These are phyloP conservation scores for Pogonomyrmex californicus DNA, from an alignment of 1,140 invertebrate genomes.

Conservation along the genomic window DNA sequence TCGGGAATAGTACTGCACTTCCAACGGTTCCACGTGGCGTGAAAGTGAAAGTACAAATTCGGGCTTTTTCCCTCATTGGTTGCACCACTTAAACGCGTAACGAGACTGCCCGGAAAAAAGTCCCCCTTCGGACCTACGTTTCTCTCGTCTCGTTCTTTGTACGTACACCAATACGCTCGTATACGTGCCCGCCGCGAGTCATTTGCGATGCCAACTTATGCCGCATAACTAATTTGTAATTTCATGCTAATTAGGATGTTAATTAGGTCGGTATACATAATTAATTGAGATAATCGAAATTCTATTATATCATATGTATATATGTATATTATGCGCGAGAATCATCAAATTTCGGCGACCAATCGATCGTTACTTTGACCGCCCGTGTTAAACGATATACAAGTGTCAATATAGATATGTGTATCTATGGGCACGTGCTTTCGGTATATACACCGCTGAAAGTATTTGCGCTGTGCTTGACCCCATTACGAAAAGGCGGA, in stretches of 20 bases:
- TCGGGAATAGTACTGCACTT: conserved; percentile 62
- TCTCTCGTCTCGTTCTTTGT: background rate
- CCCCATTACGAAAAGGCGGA: conserved; percentile 19
- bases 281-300: conserved; percentile 3
- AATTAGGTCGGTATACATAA: background rate
- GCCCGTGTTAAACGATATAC: background rate
- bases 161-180: background rate
- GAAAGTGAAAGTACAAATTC: conserved; percentile 70
- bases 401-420: background rate
- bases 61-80: conserved; percentile 26
- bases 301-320: background rate
- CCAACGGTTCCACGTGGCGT: conserved; percentile 50
- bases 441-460: background rate
- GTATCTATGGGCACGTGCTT: background rate
- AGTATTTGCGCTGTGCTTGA: conserved; percentile 52
- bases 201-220: background rate
- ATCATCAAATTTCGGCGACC: background rate
- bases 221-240: conserved; percentile 7
- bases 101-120: background rate
- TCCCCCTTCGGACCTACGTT: too few relatives aligned
- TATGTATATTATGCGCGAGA: conserved; percentile 10
- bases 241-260: background rate
- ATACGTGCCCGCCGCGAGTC: background rate
- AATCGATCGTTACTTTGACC: background rate
- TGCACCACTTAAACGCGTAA: background rate